Evolutionary conservation across 2,888 invertebrate species (phyloP).

Genomic region (Lomographa bimaculata): DNA sequence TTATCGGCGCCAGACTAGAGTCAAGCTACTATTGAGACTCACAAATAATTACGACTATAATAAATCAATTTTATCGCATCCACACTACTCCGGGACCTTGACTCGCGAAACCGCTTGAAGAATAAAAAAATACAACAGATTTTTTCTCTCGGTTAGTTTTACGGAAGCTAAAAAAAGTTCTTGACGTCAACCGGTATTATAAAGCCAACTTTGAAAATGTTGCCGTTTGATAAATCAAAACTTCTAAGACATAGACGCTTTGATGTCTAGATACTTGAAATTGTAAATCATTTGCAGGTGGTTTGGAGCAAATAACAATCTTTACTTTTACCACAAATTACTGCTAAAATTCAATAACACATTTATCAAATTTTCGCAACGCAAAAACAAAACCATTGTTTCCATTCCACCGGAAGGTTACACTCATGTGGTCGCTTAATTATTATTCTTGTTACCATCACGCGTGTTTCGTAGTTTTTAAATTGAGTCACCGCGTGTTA

Average conservation of each 20-base stretch:
- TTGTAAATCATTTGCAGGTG: neutral
- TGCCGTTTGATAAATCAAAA: constrained; percentile 10
- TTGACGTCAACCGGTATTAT: constrained; percentile 23
- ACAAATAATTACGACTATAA: constrained; percentile 31
- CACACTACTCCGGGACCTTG: constrained; percentile 28
- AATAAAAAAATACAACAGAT: constrained; percentile 18
- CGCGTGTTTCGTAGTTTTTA: constrained; percentile 7
- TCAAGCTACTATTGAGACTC: too few relatives aligned
- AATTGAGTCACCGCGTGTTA: constrained; percentile 14
- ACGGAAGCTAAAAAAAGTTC: constrained; percentile 18
- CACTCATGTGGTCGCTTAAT: constrained; percentile 16
- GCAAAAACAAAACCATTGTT: constrained; percentile 30
- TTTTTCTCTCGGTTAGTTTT: constrained; percentile 21
- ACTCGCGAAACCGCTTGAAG: constrained; percentile 21
- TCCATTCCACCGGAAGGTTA: constrained; percentile 18
- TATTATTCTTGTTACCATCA: constrained; percentile 19
- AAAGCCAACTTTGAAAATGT: constrained; percentile 8
- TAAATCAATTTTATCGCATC: constrained; percentile 38
- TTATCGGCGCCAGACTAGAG: constrained; percentile 9
- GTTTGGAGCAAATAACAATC: too few relatives aligned
- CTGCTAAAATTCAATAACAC: constrained; percentile 20
- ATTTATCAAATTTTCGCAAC: constrained; percentile 26
- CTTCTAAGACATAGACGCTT: constrained; percentile 3
- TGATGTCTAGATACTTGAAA: constrained; percentile 8
- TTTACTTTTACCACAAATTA: constrained; percentile 20